phyloP scores from a whole-genome alignment of 2,888 invertebrate genomes.

The Pollenia labialis region DNA sequence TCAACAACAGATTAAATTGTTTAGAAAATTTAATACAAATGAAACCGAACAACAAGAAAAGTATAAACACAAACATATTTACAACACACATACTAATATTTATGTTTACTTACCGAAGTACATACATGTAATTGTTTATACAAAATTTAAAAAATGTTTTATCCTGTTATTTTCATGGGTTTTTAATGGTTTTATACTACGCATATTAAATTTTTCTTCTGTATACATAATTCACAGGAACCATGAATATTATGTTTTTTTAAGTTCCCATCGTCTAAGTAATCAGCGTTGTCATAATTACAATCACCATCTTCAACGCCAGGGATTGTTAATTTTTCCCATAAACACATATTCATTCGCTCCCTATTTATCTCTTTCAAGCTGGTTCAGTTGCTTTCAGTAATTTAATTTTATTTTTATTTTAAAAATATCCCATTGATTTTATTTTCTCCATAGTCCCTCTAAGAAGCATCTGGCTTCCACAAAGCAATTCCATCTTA shows the following conservation, averaged over 20 bases:
- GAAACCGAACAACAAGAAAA: neutral
- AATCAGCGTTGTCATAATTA: neutral
- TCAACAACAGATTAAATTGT: slow-evolving; percentile 42
- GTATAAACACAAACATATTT: neutral
- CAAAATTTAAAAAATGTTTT: too few relatives aligned
- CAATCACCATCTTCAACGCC: neutral
- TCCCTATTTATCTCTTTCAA: neutral
- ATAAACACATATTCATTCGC: neutral
- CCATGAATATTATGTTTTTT: neutral
- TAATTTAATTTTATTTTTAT: neutral
- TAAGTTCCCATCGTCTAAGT: neutral
- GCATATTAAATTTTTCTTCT: neutral
- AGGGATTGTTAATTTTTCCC: neutral
- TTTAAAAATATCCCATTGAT: neutral
- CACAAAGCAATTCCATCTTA: too few relatives aligned
- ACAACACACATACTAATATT: neutral
- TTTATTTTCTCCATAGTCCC: neutral
- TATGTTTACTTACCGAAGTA: too few relatives aligned
- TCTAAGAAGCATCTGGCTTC: too few relatives aligned
- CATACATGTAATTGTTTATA: neutral
- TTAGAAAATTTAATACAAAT: slow-evolving; percentile 26
- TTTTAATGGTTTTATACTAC: neutral
- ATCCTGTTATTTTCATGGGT: neutral
- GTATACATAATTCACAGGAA: neutral
- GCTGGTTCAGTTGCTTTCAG: neutral